Conservation (phyloP, 2,113 vertebrate species). For the Spea bombifrons region DNA sequence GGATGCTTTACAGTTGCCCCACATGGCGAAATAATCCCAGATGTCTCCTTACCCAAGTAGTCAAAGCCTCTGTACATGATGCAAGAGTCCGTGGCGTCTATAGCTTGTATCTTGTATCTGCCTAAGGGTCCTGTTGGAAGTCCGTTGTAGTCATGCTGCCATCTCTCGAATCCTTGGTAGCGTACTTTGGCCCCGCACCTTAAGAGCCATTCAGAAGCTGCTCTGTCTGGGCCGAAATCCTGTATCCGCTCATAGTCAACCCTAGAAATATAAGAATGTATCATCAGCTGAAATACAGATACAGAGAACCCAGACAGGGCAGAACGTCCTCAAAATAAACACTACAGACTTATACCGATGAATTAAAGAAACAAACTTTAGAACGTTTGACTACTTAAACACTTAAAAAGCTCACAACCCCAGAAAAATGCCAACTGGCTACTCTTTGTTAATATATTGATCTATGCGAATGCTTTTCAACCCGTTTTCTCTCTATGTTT, state of each 20-base stretch:
- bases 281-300: background rate
- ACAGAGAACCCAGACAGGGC: background rate
- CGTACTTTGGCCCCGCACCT: slow-evolving; percentile 86
- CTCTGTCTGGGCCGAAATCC: slow-evolving; percentile 81
- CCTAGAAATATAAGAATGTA: slow-evolving; percentile 58
- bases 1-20: too few species aligned
- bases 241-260: slow-evolving; percentile 88
- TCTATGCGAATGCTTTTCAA: too few species aligned
- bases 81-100: slow-evolving; percentile 89
- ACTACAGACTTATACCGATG: background rate
- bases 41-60: slow-evolving; percentile 75
- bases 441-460: too few species aligned
- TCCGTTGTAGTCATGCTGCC: slow-evolving; percentile 88
- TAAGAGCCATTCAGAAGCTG: slow-evolving; percentile 91
- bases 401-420: too few species aligned
- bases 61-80: slow-evolving; percentile 93
- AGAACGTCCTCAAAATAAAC: background rate
- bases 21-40: too few species aligned
- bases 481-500: too few species aligned
- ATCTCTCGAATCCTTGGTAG: slow-evolving; percentile 80
- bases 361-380: too few species aligned
- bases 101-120: slow-evolving; percentile 83
- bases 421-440: too few species aligned
- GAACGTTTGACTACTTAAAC: too few species aligned
- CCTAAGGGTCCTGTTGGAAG: slow-evolving; percentile 81